phyloP scores from a whole-genome alignment of 1,140 invertebrate species.

The Heliothis virescens region DNA sequence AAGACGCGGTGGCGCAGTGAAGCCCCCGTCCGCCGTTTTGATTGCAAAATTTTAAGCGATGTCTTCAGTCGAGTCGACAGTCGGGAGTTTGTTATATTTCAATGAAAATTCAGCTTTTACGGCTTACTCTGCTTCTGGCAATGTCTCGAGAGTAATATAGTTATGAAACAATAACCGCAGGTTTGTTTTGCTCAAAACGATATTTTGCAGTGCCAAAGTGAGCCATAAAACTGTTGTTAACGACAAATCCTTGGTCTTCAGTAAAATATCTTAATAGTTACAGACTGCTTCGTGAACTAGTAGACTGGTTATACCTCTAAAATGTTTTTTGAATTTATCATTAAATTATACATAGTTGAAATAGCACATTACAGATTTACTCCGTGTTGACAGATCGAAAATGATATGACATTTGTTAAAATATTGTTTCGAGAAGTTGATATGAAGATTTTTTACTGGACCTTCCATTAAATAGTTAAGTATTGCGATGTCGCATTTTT shows the following conservation, averaged over 20 bases:
- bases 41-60: slow-evolving; percentile 44
- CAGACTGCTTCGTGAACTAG: slow-evolving; percentile 83
- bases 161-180: slow-evolving; percentile 59
- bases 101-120: slow-evolving; percentile 75
- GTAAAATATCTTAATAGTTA: slow-evolving; percentile 78
- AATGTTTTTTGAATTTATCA: slow-evolving; percentile 75
- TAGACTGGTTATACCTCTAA: slow-evolving; percentile 84
- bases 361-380: slow-evolving; percentile 70
- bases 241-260: slow-evolving; percentile 75
- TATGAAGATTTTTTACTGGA: slow-evolving; percentile 67
- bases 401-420: slow-evolving; percentile 65
- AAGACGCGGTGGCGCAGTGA: slow-evolving; percentile 27
- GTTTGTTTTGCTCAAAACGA: slow-evolving; percentile 80
- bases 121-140: slow-evolving; percentile 82
- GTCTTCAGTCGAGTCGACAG: slow-evolving; percentile 53
- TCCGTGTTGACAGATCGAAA: slow-evolving; percentile 68
- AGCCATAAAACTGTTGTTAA: slow-evolving; percentile 80
- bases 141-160: slow-evolving; percentile 48
- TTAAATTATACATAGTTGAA: slow-evolving; percentile 72
- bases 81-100: slow-evolving; percentile 60
- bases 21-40: slow-evolving; percentile 38
- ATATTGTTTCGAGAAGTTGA: slow-evolving; percentile 64
- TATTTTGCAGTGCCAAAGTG: slow-evolving; percentile 83
- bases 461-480: slow-evolving; percentile 56
- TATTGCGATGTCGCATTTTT: slow-evolving; percentile 43